Evolutionary conservation across 2,797 vertebrate species (phyloP), one percentile per base, ranked within the genome.

Genomic region (Gorsachius magnificus): DNA sequence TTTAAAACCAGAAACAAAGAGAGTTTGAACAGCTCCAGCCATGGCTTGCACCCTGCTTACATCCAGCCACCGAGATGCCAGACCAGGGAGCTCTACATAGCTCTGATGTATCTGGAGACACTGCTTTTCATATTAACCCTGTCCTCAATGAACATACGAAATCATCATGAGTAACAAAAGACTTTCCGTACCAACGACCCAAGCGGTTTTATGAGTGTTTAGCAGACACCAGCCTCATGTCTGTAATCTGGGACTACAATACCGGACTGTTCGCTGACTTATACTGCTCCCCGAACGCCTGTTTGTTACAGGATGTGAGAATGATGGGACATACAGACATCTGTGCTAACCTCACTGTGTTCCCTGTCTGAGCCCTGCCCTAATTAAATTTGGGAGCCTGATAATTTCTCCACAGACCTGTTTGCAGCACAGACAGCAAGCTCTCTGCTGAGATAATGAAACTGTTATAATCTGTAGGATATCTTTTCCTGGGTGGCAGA

Each of bases 331-430:
- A 90, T 65, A n/a, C 71, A 93, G 89, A 92, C 94, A 97, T 93
- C 95, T 93, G 90, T 87, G 94, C 89, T 90, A 96, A 96, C 79
- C 89, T 96, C 87, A 21, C 76, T 72, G 75, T 82, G 83, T 88
- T 96, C 88, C 84, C 86, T 86, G 56, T 84, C 91, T 97, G 88
- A 95, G 89, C 89, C 85, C 68, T 94, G 75, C 56, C 78, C 95
- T 96, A 97, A 96, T 97, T 96, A 96, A 95, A 96, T 97, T 90
- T 95, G 75, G 94, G 82, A 95, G 82, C 82, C 75, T 87, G 84
- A 65, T 95, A 93, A 96, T 97, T 97, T 97, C 96, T 97, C 95
- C 83, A 64, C 0, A 71, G 96, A 95, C 68, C 74, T 83, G 87
- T 94, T 86, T 93, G 71, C 70, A 87, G 87, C 71, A 83, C 60